Percentiles rank a stretch among this genome's conserved stretches.
Conservation (phyloP, 2,888 invertebrate species). For the Ganaspis brasiliensis region DNA sequence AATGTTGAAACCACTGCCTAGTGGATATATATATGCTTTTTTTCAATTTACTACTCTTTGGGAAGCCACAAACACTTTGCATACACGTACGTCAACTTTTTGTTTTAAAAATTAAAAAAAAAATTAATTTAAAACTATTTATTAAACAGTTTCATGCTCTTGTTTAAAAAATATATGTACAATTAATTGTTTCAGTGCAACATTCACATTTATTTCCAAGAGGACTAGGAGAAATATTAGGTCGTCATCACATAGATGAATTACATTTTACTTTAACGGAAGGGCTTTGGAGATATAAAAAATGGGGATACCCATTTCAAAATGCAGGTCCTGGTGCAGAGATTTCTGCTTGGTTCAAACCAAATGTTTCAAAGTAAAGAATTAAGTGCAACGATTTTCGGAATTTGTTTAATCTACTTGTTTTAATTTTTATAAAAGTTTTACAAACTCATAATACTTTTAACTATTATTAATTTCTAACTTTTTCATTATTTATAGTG, state of each 20-base stretch:
- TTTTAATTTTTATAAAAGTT: neutral
- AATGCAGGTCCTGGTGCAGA: conserved; percentile 97
- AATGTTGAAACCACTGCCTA: conserved; percentile 91
- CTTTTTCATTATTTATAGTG: conserved; percentile 80
- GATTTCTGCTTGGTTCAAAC: conserved; percentile 95
- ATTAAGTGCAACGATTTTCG: too few species aligned
- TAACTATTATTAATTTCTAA: neutral
- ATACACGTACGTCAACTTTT: conserved; percentile 68
- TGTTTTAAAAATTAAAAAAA: conserved; percentile 46
- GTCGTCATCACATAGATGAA: conserved; percentile 92
- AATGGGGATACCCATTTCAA: conserved; percentile 96
- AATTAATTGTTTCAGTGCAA: conserved; percentile 83
- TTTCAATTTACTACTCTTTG: conserved; percentile 95
- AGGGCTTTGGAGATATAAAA: conserved; percentile 95
- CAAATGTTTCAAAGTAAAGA: conserved; percentile 71
- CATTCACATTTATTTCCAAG: conserved; percentile 95
- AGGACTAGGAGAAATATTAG: conserved; percentile 93
- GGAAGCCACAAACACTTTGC: conserved; percentile 79
- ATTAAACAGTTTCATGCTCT: neutral
- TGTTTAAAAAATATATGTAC: conserved; percentile 34
- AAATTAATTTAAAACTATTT: neutral
- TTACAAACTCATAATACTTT: too few species aligned
- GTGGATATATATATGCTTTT: conserved; percentile 92
- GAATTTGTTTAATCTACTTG: too few species aligned
- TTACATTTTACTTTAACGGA: conserved; percentile 95